Evolutionary conservation across 1,140 invertebrate genomes (phyloP).

Genomic region (Mya arenaria): DNA sequence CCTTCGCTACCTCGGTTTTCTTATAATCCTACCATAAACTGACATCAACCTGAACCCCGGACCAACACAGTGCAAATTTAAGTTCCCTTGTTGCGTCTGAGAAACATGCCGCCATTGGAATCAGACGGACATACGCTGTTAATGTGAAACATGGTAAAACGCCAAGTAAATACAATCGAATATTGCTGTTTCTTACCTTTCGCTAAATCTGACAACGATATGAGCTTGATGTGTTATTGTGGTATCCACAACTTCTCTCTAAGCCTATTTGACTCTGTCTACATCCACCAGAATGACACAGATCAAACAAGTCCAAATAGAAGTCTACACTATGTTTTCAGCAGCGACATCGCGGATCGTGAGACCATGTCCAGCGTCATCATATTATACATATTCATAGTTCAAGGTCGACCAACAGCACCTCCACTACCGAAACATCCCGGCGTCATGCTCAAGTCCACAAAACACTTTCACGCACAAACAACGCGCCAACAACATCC

Average conservation of each 20-base stretch:
- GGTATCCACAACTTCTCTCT: constrained; percentile 5
- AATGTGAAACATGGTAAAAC: background rate
- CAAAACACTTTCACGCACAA: background rate
- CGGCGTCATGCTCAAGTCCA: background rate
- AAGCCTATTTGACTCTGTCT: constrained; percentile 12
- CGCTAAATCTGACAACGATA: constrained; percentile 32
- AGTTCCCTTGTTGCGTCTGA: background rate
- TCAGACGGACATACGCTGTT: background rate
- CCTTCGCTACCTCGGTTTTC: constrained; percentile 23
- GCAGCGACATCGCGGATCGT: constrained; percentile 16
- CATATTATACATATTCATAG: constrained; percentile 25
- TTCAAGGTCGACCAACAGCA: background rate
- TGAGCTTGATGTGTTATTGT: background rate
- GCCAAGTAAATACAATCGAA: constrained; percentile 24
- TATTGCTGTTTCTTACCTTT: constrained; percentile 18
- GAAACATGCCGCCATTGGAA: constrained; percentile 22
- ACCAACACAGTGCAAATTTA: constrained; percentile 29
- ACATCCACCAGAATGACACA: constrained; percentile 20
- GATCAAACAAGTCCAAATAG: constrained; percentile 16
- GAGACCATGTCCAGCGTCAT: constrained; percentile 7
- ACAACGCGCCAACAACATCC: background rate
- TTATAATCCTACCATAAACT: constrained; percentile 13
- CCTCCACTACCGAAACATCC: background rate
- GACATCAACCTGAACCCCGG: constrained; percentile 20
- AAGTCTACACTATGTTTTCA: constrained; percentile 12